Evolutionary conservation across 2,113 vertebrate species (phyloP).

Genomic region (Caretta caretta): DNA sequence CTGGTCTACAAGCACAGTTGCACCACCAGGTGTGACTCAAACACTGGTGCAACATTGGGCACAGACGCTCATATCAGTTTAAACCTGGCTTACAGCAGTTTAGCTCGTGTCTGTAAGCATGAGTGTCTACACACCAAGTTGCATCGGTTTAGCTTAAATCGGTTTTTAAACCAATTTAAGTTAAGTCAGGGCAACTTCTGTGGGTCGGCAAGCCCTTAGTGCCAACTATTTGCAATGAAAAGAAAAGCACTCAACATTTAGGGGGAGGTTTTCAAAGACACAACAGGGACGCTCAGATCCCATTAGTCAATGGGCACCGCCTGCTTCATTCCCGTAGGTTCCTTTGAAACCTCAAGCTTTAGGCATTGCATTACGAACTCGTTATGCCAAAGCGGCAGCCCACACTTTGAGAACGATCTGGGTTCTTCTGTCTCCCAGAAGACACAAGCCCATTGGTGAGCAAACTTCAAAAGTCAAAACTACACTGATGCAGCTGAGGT

Average conservation of each 20-base stretch:
- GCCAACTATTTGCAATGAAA: background rate
- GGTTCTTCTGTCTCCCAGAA: background rate
- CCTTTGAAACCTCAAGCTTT: background rate
- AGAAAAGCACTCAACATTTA: background rate
- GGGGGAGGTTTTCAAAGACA: background rate
- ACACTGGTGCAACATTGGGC: too few relatives aligned
- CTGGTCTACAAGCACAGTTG: too few relatives aligned
- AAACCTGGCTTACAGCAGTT: too few relatives aligned
- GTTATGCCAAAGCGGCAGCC: background rate
- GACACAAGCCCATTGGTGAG: background rate
- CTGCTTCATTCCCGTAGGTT: background rate
- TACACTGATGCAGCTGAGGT: background rate
- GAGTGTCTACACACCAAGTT: too few relatives aligned
- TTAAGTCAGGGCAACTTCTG: background rate
- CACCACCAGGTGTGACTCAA: too few relatives aligned
- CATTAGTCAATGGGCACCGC: background rate
- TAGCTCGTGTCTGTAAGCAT: too few relatives aligned
- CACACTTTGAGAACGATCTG: background rate
- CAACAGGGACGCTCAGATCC: background rate
- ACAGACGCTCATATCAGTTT: too few relatives aligned
- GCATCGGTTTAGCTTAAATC: too few relatives aligned
- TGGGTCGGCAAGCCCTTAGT: background rate
- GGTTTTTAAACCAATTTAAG: too few relatives aligned
- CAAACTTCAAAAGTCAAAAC: too few relatives aligned
- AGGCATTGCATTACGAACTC: background rate